Base-by-base conservation (phyloP, 2,888 invertebrate genomes). In the Cephus runcator region DNA sequence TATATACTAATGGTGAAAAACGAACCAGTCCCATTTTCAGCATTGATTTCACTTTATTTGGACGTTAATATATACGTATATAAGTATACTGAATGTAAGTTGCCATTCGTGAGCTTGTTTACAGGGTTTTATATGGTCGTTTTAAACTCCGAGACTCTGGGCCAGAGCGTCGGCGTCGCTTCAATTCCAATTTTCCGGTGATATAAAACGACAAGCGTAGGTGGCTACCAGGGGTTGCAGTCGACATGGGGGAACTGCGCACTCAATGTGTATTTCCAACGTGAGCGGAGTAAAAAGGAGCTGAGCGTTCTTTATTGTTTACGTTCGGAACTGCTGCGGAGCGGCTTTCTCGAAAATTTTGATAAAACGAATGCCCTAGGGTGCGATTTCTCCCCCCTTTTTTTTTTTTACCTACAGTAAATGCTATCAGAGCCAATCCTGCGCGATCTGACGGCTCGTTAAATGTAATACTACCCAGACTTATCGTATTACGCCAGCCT, bases 171-270 rank as follows among this genome's bases (percentile, higher is more conserved):
- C 80, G 80, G 76, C 81, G 83, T 80, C 84, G 82, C 83, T 85
- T 85, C 83, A 85, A 86, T 87, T 88, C 87, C 87, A 88, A 88
- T 88, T 88, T 87, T 85, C 84, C 86, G 84, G 82, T 82, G 85
- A 87, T 86, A 87, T 87, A 88, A 87, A 87, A 85, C 85, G 87
- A 83, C 84, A 85, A 79, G 80, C 78, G 77, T 81, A 82, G 77
- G 79, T 75, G 71, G 80, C 80, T 56, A 15, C 23, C 56, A 56
- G 76, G 77, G 68, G 71, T 33, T 31, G 71, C 31, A 71, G 31
- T 71, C 71, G 71, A 71, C 23, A 23, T 56, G 56, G 71, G 34
- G 30, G 12, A 4, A 33, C 33, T 31, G 71, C 33, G 71, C 71
- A 34, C 71, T 71, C 71, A 34, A 33, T 71, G 31, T 34, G 71